Evolutionary conservation across 2,888 invertebrate species (phyloP), one percentile per base, ranked within the genome.

Genomic region (Polydrusus pterygomalis): DNA sequence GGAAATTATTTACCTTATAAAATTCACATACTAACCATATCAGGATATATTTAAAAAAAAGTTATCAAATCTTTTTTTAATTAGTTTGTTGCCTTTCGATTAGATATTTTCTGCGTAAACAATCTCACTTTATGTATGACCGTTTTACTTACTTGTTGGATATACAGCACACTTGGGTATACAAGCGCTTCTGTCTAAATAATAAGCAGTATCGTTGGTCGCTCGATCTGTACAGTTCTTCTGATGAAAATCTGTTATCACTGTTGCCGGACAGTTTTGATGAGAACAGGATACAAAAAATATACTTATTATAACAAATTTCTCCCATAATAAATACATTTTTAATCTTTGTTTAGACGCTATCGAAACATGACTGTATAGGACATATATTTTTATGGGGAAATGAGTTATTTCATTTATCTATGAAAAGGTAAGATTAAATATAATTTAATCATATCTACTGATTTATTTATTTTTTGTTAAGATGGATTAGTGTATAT

Each of bases 181-280:
- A 56, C 77, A 77, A 2, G 8, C 6, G n/a, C 10, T 63, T 47
- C 45, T 77, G 63, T 77, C 68, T 18, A 77, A 40, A 51, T 77
- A 77, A 60, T 77, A 77, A 11, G 77, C 67, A 9, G 43, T 67
- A 2, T 45, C 56, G 13, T 20, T 47, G 2, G 63, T 69, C 6
- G 77, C 74, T 43, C 9, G 60, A 64, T 75, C 74, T 8, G 77
- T 77, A 38, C 77, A 77, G 47, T 68, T 71, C 54, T 68, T 77
- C 34, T 77, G 77, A 68, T 77, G 64, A 20, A 77, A 74, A 64
- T 56, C 47, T n/a, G 77, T 63, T 18, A 77, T 56, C 18, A 77
- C 7, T n/a, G 18, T 77, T 15, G 56, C 71, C 9, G 74, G 74
- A 45, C 77, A 77, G 1, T 38, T 18, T 51, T 62, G 56, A 20